Evolutionary conservation across 2,797 vertebrate genomes (phyloP), one percentile per base, ranked within the genome.

Genomic region (Macrochelys suwanniensis): DNA sequence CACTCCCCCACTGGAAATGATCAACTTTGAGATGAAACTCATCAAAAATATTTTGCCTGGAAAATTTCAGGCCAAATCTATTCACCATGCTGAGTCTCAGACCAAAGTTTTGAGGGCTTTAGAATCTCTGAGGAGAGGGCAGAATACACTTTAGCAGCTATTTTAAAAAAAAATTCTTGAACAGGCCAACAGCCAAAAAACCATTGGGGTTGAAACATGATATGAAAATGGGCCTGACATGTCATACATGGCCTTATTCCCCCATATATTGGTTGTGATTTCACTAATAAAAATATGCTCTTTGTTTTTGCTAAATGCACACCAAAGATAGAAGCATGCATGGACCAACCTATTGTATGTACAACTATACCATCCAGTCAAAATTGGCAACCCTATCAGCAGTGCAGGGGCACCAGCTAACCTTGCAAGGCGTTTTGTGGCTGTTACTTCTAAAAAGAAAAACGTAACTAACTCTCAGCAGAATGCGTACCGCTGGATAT

Each of bases 381-480:
- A 50, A 50, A 50, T 11, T 50, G 12, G 13, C 49, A 50, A 50
- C 12, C 49, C 49, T 50, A 13, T 13, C 49, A 57, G 25, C 21
- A 56, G 33, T 49, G 42, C 77, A 17, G 15, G 31, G 45, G 53
- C 31, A 88, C 4, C 33, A 61, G 9, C n/a, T 65, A 47, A n/a
- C 57, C n/a, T 56, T 1, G 7, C 56, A 2, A 51, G 4, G 50
- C 4, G 0, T 33, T 13, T 77, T 1, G 0, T 17, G 33, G n/a
- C 42, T 59, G 25, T 56, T 56, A 56, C 54, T 56, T 65, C 81
- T 65, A 54, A 86, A 87, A 80, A 84, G 84, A 92, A 77, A 92
- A 71, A 3, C 61, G 16, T 56, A 90, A 85, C 81, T 94, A 93
- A 79, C 82, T 95, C 92, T 86, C 6, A 50, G 91, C 81, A 94